phyloP scores from a whole-genome alignment of 2,113 vertebrate genomes.

The Cinclus mexicanus region DNA sequence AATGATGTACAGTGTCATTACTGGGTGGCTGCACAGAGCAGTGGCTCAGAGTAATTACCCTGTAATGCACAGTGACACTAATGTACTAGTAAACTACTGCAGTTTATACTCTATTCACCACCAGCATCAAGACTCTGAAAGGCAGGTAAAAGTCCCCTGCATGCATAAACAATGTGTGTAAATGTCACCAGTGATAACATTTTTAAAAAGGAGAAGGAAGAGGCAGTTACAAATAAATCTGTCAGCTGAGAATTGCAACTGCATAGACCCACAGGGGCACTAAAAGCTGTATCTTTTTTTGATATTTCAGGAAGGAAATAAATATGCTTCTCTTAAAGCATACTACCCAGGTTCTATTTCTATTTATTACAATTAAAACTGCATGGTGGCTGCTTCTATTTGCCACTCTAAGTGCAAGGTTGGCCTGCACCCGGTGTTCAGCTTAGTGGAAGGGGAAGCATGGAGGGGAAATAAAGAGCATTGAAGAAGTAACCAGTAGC shows the following conservation, averaged over 20 bases:
- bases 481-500: not conserved
- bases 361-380: conserved; percentile 18
- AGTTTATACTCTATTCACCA: conserved; percentile 68
- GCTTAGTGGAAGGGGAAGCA: not conserved
- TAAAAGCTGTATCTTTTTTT: not conserved
- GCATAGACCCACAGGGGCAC: not conserved
- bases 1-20: conserved; percentile 65
- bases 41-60: conserved; percentile 72
- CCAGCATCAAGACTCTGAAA: conserved; percentile 59
- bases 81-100: conserved; percentile 73
- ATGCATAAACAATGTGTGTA: conserved; percentile 66
- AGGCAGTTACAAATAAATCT: conserved; percentile 47
- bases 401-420: not conserved
- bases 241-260: conserved; percentile 4
- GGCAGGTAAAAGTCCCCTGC: conserved; percentile 65
- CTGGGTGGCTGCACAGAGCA: conserved; percentile 65
- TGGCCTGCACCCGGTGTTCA: not conserved
- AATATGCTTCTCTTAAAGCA: not conserved
- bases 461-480: not conserved
- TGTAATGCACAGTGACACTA: conserved; percentile 76
- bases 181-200: conserved; percentile 45
- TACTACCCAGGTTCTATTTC: not conserved
- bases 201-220: conserved; percentile 25
- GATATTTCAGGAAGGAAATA: not conserved
- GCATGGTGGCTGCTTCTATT: not conserved